Evolutionary conservation across 2,113 vertebrate genomes (phyloP), one percentile per base, ranked within the genome.

Genomic region (Sprattus sprattus): DNA sequence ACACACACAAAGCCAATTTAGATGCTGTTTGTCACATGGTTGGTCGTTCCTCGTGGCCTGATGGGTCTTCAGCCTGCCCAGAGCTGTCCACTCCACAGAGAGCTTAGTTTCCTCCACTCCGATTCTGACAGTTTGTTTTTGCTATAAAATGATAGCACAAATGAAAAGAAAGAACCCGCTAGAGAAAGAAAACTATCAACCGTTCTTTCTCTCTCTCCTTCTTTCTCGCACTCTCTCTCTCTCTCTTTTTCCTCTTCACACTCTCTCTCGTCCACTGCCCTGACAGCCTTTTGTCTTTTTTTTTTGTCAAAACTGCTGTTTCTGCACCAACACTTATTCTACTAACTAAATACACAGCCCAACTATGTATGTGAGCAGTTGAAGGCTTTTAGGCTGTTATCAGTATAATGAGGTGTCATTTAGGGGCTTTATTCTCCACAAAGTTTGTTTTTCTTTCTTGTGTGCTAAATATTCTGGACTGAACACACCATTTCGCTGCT

Each of bases 251-350:
- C n/a, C n/a, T n/a, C 64, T 71, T 25, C 64, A 28, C 8, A n/a
- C 60, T 84, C 84, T 88, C 52, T 89, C 67, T 80, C 87, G 52
- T 52, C 25, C 71, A 64, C 67, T 87, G 45, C 25, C 80, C 83
- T 89, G 89, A 88, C 87, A 86, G 86, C 57, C 13, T 89, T 90
- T 92, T 88, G 91, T 86, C 45, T 75, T 87, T 82, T 82, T 78
- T 92, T 90, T 91, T 90, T 87, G 90, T 83, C 82, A 85, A 87
- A 83, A 78, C 22, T 47, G 75, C 54, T 49, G 13, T 32, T 67
- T 52, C 45, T 64, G 78, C 44, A 9, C 18, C 45, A 75, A 50
- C 84, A 44, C 22, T 71, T 32, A 11, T 11, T 71, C 64, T 28
- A 28, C n/a, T 7, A 11, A 71, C 64, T 32, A 32, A 32, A 71